Percentiles rank a stretch among this genome's conserved stretches.
These are phyloP conservation scores for Acridotheres tristis DNA, from an alignment of 2,797 vertebrate species.

Conservation along the genomic window DNA sequence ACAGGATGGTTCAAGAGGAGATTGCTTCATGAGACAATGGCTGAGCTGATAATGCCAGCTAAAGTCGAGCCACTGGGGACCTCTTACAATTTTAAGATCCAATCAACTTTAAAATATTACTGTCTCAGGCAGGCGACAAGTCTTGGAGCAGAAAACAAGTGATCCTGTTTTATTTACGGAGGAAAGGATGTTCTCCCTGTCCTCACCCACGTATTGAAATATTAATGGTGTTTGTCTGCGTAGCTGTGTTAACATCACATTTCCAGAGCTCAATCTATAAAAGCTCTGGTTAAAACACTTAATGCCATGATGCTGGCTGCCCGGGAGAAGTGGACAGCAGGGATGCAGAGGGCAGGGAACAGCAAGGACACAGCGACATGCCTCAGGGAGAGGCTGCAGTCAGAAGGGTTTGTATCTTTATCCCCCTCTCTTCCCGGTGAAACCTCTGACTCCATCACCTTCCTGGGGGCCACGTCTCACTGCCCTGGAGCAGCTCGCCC, in stretches of 20 bases:
- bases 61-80: constrained; percentile 60
- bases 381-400: not conserved
- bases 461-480: not conserved
- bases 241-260: not conserved
- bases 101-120: constrained; percentile 75
- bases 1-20: constrained; percentile 31
- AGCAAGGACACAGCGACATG: fast-evolving
- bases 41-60: constrained; percentile 69
- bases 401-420: fast-evolving
- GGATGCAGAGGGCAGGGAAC: not conserved
- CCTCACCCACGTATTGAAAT: constrained; percentile 46
- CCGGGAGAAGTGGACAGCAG: fast-evolving
- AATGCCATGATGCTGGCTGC: not conserved
- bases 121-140: constrained; percentile 44
- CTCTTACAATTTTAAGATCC: constrained; percentile 73
- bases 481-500: fast-evolving
- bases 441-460: not conserved
- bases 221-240: not conserved
- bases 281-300: not conserved
- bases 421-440: not conserved
- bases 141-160: constrained; percentile 64
- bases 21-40: constrained; percentile 58
- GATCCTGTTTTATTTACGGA: constrained; percentile 60
- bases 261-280: not conserved
- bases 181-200: not conserved